Conservation (phyloP, 2,113 vertebrate genomes). For the Chauna torquata region DNA sequence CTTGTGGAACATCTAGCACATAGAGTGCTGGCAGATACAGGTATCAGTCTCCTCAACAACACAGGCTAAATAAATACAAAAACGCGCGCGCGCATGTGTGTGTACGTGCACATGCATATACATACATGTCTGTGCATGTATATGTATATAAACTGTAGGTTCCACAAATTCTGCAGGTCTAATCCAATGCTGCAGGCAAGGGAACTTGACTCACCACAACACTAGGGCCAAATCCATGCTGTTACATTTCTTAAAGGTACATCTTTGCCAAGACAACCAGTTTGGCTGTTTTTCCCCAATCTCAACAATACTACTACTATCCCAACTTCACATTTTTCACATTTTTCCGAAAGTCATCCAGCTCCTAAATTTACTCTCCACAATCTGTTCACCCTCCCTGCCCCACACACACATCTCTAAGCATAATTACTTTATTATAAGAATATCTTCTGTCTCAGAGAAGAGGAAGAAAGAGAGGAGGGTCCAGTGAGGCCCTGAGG, state of each 20-base stretch:
- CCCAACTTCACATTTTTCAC: neutral
- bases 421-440: neutral
- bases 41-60: fast-evolving
- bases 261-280: neutral
- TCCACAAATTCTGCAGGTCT: neutral
- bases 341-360: neutral
- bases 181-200: neutral
- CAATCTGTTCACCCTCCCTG: neutral
- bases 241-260: neutral
- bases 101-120: neutral
- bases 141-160: too few species aligned
- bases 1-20: fast-evolving
- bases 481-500: neutral
- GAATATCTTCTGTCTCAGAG: neutral
- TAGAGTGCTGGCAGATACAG: neutral
- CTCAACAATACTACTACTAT: neutral
- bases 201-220: neutral
- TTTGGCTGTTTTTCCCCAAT: neutral
- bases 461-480: neutral
- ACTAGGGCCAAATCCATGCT: neutral
- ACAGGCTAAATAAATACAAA: neutral
- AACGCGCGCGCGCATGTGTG: neutral
- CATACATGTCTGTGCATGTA: too few species aligned
- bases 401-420: fast-evolving
- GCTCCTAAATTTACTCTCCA: neutral